A percentile compares a stretch with the other conserved stretches of the same genome.
phyloP scores from a whole-genome alignment of 2,888 invertebrate species.

The Drosophila gaucha region DNA sequence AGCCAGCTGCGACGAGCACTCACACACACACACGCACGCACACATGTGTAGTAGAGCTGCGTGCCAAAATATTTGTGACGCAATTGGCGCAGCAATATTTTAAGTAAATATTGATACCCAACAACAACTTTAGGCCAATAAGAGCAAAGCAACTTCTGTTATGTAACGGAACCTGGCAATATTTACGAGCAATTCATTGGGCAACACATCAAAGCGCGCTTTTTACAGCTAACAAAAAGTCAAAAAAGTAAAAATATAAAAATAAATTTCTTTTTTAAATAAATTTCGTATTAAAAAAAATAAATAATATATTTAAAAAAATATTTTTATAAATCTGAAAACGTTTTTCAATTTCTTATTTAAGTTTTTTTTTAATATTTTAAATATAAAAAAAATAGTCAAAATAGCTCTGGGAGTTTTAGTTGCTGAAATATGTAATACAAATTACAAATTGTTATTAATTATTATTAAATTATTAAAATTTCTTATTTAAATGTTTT shows the following conservation, averaged over 20 bases:
- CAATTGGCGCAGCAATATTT: constrained; percentile 64
- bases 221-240: not conserved
- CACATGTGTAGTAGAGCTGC: constrained; percentile 1
- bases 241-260: not conserved
- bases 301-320: no score
- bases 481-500: no score
- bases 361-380: no score
- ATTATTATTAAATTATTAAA: no score
- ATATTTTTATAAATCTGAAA: no score
- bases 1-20: constrained; percentile 33
- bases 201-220: constrained; percentile 29
- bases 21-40: not conserved
- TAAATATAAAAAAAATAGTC: no score
- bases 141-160: not conserved
- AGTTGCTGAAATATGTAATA: no score
- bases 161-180: constrained; percentile 19
- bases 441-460: no score
- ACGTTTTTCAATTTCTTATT: no score
- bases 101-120: constrained; percentile 64
- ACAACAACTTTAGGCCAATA: not conserved
- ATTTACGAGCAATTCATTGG: constrained; percentile 43
- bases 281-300: no score
- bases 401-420: no score
- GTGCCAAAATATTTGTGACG: constrained; percentile 41
- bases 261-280: no score